Evolutionary conservation across 2,888 invertebrate genomes (phyloP), one percentile per base, ranked within the genome.

Genomic region (Deilephila porcellus): DNA sequence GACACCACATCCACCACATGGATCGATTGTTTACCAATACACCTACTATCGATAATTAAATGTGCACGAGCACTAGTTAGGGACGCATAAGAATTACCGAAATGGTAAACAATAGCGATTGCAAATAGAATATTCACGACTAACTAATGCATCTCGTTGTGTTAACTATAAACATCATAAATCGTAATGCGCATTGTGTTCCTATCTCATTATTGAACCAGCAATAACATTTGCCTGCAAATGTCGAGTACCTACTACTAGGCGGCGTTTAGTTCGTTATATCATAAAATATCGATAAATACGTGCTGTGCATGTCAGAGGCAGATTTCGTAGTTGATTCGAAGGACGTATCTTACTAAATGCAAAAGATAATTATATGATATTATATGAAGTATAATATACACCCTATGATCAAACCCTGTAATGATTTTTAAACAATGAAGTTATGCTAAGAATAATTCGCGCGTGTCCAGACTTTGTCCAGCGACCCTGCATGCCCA

Each of bases 61-160:
- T 45, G 20, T 59, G 56, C 53, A 59, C 56, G 53, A 56, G 19
- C 14, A 7, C 34, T 29, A 34, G 70, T 6, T 34, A 29, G 56
- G 20, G 37, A 14, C 37, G 64, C 67, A 67, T 67, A 52, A 20
- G n/a, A 67, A 67, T 52, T 67, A 25, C 20, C 20, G 52, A 67
- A 67, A 67, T 67, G 67, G 25, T 37, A 45, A 71, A 60, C 71
- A 37, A 71, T 71, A 60, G 8, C 19, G 37, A 34, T 25, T 34
- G 25, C 60, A 71, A 71, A 59, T 71, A 71, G 59, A 71, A 60
- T 60, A 34, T n/a, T 6, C 45, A 71, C 60, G 71, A 60, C 71
- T 60, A 20, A 52, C 37, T 64, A 25, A 67, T 52, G 14, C 25
- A 20, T 25, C 67, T 67, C 67, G 37, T 25, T 20, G n/a, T 20